Conservation (phyloP, 2,888 invertebrate species). For the Aquatica leii region DNA sequence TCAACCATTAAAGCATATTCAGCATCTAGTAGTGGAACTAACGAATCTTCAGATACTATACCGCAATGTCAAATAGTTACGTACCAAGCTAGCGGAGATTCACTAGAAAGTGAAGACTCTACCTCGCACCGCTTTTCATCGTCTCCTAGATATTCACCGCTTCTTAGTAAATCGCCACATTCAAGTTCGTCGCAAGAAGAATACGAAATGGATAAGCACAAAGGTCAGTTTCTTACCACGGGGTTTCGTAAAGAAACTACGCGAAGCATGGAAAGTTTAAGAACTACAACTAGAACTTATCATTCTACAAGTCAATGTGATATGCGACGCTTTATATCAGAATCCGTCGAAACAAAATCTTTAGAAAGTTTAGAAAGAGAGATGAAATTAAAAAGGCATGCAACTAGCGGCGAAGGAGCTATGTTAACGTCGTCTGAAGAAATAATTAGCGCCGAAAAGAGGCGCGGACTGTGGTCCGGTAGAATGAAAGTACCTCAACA, state of each 20-base stretch:
- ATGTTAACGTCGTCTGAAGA: conserved; percentile 59
- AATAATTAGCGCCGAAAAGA: conserved; percentile 68
- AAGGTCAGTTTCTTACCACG: conserved; percentile 66
- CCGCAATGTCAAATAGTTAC: conserved; percentile 61
- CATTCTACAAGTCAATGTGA: conserved; percentile 74
- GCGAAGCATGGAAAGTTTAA: conserved; percentile 76
- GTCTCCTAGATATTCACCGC: conserved; percentile 55
- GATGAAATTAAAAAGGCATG: conserved; percentile 66
- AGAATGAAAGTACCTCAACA: conserved; percentile 73
- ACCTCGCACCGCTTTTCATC: conserved; percentile 53
- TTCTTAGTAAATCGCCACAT: conserved; percentile 58
- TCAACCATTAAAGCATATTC: conserved; percentile 46
- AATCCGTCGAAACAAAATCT: conserved; percentile 66
- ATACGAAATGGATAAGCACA: conserved; percentile 65
- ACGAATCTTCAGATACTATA: conserved; percentile 42
- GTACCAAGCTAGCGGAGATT: conserved; percentile 67
- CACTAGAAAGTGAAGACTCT: conserved; percentile 65
- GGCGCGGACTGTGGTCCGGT: conserved; percentile 73
- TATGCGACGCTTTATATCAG: conserved; percentile 63
- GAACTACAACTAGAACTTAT: conserved; percentile 67
- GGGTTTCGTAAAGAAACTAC: conserved; percentile 66
- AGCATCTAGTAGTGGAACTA: conserved; percentile 42
- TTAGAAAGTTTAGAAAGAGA: conserved; percentile 68
- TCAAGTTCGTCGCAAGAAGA: conserved; percentile 78
- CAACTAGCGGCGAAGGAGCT: conserved; percentile 69